These are phyloP conservation scores for Rostratula benghalensis DNA, from an alignment of 2,113 vertebrate genomes.

Conservation along the genomic window DNA sequence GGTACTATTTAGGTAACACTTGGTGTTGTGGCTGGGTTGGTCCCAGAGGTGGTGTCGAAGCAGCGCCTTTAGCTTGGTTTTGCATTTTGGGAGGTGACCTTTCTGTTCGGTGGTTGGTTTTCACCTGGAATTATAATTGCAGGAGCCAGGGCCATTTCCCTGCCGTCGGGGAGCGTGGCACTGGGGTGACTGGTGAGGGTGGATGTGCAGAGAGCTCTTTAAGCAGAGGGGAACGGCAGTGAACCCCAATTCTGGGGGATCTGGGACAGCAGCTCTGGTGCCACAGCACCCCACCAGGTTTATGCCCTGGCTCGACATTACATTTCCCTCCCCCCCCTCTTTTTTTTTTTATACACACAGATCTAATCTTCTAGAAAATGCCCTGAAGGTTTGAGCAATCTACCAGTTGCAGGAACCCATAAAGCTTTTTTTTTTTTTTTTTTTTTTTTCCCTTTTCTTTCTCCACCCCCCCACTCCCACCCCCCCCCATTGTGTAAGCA, in stretches of 20 bases:
- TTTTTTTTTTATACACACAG: neutral
- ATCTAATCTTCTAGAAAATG: conserved; percentile 39
- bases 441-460: neutral
- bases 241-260: neutral
- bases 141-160: neutral
- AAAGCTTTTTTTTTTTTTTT: conserved; percentile 33
- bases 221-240: accelerated
- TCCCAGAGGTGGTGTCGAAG: neutral
- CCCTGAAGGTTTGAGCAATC: conserved; percentile 37
- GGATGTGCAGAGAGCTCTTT: neutral
- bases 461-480: neutral
- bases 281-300: neutral
- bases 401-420: conserved; percentile 67
- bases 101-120: accelerated
- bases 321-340: accelerated
- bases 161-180: accelerated
- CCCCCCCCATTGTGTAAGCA: conserved; percentile 74
- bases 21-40: neutral
- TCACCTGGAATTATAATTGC: accelerated
- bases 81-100: neutral
- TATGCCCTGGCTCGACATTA: neutral
- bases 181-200: accelerated
- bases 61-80: neutral
- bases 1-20: neutral
- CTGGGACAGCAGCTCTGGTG: accelerated